Percentiles rank a stretch among this genome's conserved stretches.
These are phyloP conservation scores for Eristalis arbustorum DNA, from an alignment of 2,888 invertebrate genomes.

Conservation along the genomic window DNA sequence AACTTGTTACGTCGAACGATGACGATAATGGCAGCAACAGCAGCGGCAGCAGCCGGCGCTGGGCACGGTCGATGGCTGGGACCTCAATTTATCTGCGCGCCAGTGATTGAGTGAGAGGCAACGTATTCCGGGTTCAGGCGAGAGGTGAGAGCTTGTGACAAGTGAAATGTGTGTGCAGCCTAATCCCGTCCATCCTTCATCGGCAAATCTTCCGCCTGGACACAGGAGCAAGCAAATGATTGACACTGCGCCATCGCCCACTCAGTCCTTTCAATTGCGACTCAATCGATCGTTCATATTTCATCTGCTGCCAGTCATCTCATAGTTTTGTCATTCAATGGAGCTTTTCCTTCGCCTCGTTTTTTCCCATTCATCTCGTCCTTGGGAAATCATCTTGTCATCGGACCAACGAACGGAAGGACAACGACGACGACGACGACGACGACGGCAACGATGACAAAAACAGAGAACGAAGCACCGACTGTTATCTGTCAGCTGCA, in stretches of 20 bases:
- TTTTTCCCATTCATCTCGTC: conserved; percentile 44
- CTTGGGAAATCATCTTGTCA: conserved; percentile 62
- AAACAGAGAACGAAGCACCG: conserved; percentile 24
- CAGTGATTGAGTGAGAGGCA: conserved; percentile 44
- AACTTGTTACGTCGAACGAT: conserved; percentile 60
- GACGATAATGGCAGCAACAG: conserved; percentile 23
- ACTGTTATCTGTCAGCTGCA: conserved; percentile 69
- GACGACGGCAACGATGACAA: neutral
- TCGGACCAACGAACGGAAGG: conserved; percentile 8
- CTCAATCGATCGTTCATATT: conserved; percentile 67
- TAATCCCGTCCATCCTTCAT: conserved; percentile 51
- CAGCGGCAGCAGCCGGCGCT: neutral
- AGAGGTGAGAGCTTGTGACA: conserved; percentile 42
- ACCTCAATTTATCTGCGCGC: conserved; percentile 27
- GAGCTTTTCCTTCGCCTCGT: conserved; percentile 44
- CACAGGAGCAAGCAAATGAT: conserved; percentile 37
- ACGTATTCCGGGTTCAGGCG: conserved; percentile 44
- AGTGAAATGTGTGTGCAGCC: conserved; percentile 30
- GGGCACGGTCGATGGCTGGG: conserved; percentile 1
- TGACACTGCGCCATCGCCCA: conserved; percentile 28
- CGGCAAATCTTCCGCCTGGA: neutral
- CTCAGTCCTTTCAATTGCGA: conserved; percentile 36
- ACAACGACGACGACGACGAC: neutral
- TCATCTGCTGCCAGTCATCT: conserved; percentile 68
- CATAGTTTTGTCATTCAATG: conserved; percentile 61